phyloP scores from a whole-genome alignment of 2,797 vertebrate species.

The Brachyrhaphis roseni region DNA sequence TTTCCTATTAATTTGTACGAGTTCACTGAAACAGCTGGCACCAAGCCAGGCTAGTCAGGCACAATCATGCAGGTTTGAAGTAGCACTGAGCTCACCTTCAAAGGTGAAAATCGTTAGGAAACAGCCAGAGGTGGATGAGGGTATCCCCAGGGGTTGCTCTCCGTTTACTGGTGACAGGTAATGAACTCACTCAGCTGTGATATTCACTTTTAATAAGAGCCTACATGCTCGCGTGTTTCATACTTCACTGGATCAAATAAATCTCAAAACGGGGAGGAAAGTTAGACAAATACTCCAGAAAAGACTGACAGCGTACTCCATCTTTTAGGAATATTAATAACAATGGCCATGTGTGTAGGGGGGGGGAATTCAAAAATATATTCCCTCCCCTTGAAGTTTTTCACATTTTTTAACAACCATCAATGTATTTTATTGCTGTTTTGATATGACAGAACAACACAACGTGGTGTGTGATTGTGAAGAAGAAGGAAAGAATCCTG shows the following conservation, averaged over 20 bases:
- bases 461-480: not conserved
- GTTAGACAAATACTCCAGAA: conserved; percentile 6
- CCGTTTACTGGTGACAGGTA: conserved; percentile 50
- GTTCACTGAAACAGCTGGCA: conserved; percentile 52
- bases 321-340: not conserved
- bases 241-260: conserved; percentile 40
- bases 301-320: not conserved
- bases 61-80: conserved; percentile 42
- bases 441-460: not conserved
- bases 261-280: conserved; percentile 24
- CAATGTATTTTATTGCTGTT: not conserved
- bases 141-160: conserved; percentile 55
- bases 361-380: not conserved
- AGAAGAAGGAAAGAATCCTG: not conserved
- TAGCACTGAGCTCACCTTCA: conserved; percentile 51
- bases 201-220: conserved; percentile 64
- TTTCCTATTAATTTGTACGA: conserved; percentile 59
- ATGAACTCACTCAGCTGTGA: conserved; percentile 68
- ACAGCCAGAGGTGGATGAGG: conserved; percentile 53
- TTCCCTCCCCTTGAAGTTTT: not conserved
- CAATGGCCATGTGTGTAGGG: not conserved
- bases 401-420: not conserved
- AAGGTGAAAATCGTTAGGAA: conserved; percentile 47
- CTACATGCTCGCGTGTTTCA: conserved; percentile 46
- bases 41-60: conserved; percentile 20